Evolutionary conservation across 2,888 invertebrate species (phyloP), one percentile per base, ranked within the genome.

Genomic region (Lasius fuliginosus): DNA sequence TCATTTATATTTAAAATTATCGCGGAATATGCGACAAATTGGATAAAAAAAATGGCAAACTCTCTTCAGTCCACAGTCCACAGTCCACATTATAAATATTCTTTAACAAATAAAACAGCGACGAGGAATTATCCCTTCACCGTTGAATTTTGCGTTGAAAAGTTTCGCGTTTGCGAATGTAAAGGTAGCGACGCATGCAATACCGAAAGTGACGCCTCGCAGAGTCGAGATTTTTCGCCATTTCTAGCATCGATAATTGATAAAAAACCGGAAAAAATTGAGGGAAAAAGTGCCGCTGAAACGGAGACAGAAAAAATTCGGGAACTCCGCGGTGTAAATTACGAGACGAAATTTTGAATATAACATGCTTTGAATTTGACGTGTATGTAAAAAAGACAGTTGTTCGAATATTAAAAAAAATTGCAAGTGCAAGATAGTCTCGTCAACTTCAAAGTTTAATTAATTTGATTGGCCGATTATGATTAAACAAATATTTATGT

Each of bases 231-330:
- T 79, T 58, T 76, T 65, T 23, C 27, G 23, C 5, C 33, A 49
- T 42, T 60, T 74, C 67, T 8, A 12, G 40, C 30, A 62, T 8
- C 62, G 11, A 69, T 71, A 53, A 76, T 65, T 27, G 53, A 56
- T 18, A 67, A 67, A 53, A 67, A 77, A 68, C 18, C 40, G 40
- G n/a, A 8, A 12, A 68, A 56, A 77, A 56, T 68, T 77, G 36
- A 53, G 27, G 15, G 30, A 4, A 56, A 68, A 69, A 68, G 42
- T 42, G 18, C 0, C 65, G 15, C 23, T 49, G 6, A 18, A 5
- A 23, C 36, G 33, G 30, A 18, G 11, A 71, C 12, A 23, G 56
- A 33, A 15, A 46, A 53, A 36, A 79, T 40, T 58, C 42, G 27
- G 30, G 8, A 71, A 6, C 33, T 42, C 1, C 15, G 5, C 1